phyloP scores from a whole-genome alignment of 2,797 vertebrate species.

The Rachycentron canadum region DNA sequence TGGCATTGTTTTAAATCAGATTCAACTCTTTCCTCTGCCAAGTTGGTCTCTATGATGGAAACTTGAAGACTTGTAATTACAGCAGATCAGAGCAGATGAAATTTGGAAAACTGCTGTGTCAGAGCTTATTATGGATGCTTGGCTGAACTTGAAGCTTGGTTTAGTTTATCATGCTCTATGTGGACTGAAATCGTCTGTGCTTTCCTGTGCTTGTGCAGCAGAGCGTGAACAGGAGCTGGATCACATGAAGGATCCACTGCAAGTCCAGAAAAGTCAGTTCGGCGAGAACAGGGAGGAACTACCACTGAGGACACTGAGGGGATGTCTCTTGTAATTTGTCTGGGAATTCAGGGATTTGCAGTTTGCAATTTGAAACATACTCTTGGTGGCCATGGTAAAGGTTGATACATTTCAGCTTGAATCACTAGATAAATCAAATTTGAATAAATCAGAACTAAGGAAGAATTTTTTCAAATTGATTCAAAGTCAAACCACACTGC shows the following conservation, averaged over 20 bases:
- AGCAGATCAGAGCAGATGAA: constrained; percentile 31
- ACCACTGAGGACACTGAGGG: background rate
- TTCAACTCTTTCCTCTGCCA: background rate
- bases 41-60: constrained; percentile 45
- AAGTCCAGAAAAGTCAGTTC: background rate
- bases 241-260: background rate
- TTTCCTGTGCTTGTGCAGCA: constrained; percentile 33
- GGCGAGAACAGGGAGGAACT: background rate
- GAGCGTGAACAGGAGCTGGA: constrained; percentile 24
- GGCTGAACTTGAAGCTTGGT: constrained; percentile 29
- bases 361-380: background rate
- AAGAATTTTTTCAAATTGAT: background rate
- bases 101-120: constrained; percentile 45
- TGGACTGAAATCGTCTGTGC: constrained; percentile 27
- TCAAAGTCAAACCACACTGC: background rate
- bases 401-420: background rate
- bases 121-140: constrained; percentile 37
- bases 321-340: background rate
- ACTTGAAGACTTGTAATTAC: constrained; percentile 39
- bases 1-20: constrained; percentile 15
- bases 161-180: constrained; percentile 25
- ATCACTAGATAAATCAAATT: background rate
- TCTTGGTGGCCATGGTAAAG: background rate
- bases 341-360: constrained; percentile 7
- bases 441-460: too few relatives aligned